phyloP scores from a whole-genome alignment of 1,140 invertebrate species.

The Dryas iulia region DNA sequence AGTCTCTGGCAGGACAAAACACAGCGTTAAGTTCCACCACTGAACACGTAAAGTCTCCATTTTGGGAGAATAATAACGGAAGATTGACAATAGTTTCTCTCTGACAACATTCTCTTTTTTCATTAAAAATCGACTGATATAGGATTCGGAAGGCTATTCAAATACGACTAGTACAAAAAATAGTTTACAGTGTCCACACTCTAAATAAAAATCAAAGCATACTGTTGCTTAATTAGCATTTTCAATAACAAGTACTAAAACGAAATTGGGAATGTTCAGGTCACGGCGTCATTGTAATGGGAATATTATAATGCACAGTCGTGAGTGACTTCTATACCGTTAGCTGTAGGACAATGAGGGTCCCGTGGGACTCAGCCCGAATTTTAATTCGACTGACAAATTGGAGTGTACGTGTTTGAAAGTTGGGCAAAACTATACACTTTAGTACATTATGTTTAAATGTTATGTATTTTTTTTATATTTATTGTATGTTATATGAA shows the following conservation, averaged over 20 bases:
- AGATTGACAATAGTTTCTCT: too few species aligned
- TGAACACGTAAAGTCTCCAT: too few species aligned
- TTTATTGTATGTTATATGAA: neutral
- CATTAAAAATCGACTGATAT: too few species aligned
- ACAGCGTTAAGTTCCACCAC: too few species aligned
- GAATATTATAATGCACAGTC: slow-evolving; percentile 59
- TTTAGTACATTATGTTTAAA: neutral
- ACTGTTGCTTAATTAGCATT: slow-evolving; percentile 19
- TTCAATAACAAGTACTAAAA: slow-evolving; percentile 16
- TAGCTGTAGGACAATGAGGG: slow-evolving; percentile 47
- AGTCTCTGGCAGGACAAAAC: too few species aligned
- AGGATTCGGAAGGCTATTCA: too few species aligned
- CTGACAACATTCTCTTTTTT: too few species aligned
- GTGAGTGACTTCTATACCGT: slow-evolving; percentile 38
- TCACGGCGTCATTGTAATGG: slow-evolving; percentile 45
- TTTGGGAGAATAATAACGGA: too few species aligned
- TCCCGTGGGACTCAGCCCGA: slow-evolving; percentile 55
- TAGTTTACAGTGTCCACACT: neutral
- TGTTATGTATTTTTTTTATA: neutral
- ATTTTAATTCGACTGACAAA: slow-evolving; percentile 64
- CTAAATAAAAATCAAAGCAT: neutral
- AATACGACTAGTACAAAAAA: neutral
- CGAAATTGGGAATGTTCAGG: slow-evolving; percentile 42
- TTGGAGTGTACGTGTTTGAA: slow-evolving; percentile 38
- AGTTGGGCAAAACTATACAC: neutral